These are phyloP conservation scores for Lutjanus argentimaculatus DNA, from an alignment of 2,797 vertebrate genomes.

Conservation along the genomic window DNA sequence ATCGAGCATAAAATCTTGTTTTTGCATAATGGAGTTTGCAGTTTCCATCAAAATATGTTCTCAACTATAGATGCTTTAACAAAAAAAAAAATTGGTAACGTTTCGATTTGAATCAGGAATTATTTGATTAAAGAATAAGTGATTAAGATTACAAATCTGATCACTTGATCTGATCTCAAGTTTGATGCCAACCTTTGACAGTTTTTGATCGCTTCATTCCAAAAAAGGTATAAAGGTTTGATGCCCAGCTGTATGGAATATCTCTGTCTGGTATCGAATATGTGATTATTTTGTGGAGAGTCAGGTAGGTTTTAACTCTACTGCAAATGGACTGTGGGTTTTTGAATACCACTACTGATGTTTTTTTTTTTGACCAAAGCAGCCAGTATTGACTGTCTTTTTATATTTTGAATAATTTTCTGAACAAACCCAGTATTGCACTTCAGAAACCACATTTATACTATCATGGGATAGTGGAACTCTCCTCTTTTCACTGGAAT, in stretches of 20 bases:
- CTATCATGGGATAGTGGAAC: not conserved
- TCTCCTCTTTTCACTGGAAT: not conserved
- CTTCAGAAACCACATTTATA: not conserved
- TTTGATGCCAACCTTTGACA: not conserved
- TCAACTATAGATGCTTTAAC: too few relatives aligned
- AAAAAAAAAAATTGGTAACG: too few relatives aligned
- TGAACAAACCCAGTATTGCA: not conserved
- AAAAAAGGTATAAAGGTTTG: not conserved
- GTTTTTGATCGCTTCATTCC: not conserved
- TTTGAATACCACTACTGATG: not conserved
- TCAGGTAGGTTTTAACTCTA: too few relatives aligned
- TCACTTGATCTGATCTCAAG: not conserved
- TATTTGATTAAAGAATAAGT: not conserved
- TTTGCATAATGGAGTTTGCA: too few relatives aligned
- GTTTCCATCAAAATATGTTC: too few relatives aligned
- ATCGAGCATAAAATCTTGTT: too few relatives aligned
- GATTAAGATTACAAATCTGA: not conserved
- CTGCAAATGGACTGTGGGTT: not conserved
- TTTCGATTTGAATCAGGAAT: too few relatives aligned
- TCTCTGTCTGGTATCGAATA: not conserved
- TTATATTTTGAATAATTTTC: conserved; percentile 9
- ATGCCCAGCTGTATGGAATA: not conserved
- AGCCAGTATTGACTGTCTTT: not conserved
- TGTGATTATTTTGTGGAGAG: not conserved
- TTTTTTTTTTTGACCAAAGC: conserved; percentile 7